A percentile compares a stretch with the other conserved stretches of the same genome.
Conservation (phyloP, 2,797 vertebrate genomes). For the Sebastiscus tertius region DNA sequence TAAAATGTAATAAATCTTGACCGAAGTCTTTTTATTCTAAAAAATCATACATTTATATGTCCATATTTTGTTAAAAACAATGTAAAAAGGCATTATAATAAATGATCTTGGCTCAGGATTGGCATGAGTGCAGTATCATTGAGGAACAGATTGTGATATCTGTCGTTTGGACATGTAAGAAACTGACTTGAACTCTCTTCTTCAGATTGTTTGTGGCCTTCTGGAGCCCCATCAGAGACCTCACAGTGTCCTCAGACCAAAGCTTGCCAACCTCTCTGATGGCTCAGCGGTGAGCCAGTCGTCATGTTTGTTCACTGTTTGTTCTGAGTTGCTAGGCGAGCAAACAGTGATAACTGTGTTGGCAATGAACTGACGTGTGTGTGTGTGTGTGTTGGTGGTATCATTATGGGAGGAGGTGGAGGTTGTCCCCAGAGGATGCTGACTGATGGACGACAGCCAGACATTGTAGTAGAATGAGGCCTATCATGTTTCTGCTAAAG, state of each 20-base stretch:
- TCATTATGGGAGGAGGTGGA: not conserved
- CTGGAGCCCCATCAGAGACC: not conserved
- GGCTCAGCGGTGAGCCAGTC: not conserved
- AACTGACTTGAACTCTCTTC: not conserved
- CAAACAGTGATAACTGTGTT: constrained; percentile 16
- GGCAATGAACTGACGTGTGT: not conserved
- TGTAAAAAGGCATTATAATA: not conserved
- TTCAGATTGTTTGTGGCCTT: not conserved
- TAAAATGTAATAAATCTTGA: not conserved
- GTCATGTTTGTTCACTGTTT: not conserved
- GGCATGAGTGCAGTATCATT: not conserved
- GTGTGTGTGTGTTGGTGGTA: constrained; percentile 5
- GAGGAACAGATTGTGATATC: not conserved
- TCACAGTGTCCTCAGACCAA: not conserved
- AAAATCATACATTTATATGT: not conserved
- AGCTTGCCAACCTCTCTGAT: not conserved
- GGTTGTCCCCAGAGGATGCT: constrained; percentile 40
- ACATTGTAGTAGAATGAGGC: constrained; percentile 30
- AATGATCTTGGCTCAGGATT: not conserved
- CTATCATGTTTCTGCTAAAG: constrained; percentile 57
- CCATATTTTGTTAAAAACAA: not conserved
- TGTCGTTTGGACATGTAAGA: not conserved
- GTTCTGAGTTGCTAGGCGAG: constrained; percentile 30
- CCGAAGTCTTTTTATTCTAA: not conserved
- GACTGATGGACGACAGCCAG: constrained; percentile 51